Evolutionary conservation across 2,113 vertebrate genomes (phyloP).

Genomic region (Ailurus styani): DNA sequence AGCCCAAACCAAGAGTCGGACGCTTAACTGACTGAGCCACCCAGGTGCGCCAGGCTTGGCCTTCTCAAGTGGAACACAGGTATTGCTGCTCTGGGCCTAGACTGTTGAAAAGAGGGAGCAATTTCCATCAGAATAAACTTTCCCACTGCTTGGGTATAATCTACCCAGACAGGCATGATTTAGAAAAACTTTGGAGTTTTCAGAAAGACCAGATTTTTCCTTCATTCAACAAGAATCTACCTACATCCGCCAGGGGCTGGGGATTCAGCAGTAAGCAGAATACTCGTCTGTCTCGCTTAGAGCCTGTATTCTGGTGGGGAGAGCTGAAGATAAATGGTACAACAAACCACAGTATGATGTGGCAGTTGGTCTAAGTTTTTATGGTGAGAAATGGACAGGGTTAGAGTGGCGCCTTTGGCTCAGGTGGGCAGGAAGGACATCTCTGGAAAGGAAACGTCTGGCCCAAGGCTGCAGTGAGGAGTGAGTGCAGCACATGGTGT

Average conservation of each 20-base stretch:
- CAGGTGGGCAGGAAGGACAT: neutral
- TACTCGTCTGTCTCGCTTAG: neutral
- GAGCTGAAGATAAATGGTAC: neutral
- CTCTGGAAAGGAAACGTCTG: neutral
- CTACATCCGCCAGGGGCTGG: neutral
- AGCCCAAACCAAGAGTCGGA: neutral
- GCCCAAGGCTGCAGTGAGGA: neutral
- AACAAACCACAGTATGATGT: neutral
- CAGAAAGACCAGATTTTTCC: neutral
- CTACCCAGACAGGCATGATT: neutral
- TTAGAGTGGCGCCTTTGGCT: neutral
- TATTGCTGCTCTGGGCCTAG: neutral
- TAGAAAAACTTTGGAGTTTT: neutral
- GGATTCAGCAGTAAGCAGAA: neutral
- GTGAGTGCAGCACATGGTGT: neutral
- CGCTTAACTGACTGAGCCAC: neutral
- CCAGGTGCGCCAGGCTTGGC: neutral
- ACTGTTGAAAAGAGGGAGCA: neutral
- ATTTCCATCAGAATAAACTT: neutral
- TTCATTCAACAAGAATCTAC: neutral
- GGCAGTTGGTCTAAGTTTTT: neutral
- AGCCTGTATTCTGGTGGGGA: neutral
- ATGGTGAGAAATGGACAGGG: neutral
- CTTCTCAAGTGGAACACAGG: neutral
- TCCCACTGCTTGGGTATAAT: neutral